Evolutionary conservation across 2,888 invertebrate species (phyloP), one percentile per base, ranked within the genome.

Genomic region (Lacanobia oleracea): DNA sequence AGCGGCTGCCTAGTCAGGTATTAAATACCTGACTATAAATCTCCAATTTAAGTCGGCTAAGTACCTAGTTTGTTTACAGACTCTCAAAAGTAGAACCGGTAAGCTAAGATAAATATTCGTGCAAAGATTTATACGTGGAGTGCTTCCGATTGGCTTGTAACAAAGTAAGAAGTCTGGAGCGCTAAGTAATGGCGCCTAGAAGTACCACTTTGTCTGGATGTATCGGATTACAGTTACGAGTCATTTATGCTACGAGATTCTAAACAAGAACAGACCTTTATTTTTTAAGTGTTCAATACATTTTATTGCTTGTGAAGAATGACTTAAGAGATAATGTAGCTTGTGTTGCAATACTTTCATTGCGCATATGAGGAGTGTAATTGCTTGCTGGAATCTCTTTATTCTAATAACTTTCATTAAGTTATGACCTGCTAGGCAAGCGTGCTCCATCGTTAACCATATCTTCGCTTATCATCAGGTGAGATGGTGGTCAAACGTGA

Each of bases 181-280:
- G 62, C n/a, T 68, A 64, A 70, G 27, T 68, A 64, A 70, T 64
- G 67, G 71, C 60, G 56, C 61, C 56, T 48, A 33, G 61, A 51
- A 75, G 60, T 16, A 53, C 23, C 51, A 67, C 60, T 79, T 21
- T 61, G 45, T 10, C 67, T 51, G 21, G 27, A 33, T 62, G 64
- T 79, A 65, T 75, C n/a, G 57, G 57, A 54, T 75, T 79, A n/a
- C 72, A 51, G 79, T 61, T 67, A 69, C 16, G 21, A 67, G 61
- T 65, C 57, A 62, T 78, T 67, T 60, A 67, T 40, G 64, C 45
- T 7, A 18, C 9, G 37, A 53, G 23, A 64, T 51, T 72, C 61
- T 67, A 67, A 51, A 70, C 48, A 65, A 48, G 54, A 54, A 56
- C 10, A 10, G 16, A 43, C 60, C 48, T 54, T 59, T 63, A 27